Conservation (phyloP, 2,797 vertebrate species). For the Neosilurus hyrtlii region DNA sequence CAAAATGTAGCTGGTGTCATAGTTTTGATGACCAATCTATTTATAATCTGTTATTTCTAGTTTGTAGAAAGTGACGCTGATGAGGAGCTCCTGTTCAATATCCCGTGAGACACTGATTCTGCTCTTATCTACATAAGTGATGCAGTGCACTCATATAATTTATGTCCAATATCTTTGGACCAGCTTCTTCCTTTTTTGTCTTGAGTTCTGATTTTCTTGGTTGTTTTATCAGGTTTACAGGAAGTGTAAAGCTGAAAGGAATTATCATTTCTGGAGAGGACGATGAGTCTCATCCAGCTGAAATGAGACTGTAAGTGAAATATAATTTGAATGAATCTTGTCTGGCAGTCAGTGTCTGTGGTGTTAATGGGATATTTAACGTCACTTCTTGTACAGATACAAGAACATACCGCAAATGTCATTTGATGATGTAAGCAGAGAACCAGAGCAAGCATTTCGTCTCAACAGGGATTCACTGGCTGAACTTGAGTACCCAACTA, state of each 20-base stretch:
- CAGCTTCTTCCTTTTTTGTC: not conserved
- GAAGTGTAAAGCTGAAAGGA: slow-evolving; percentile 92
- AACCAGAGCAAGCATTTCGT: slow-evolving; percentile 90
- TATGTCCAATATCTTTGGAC: not conserved
- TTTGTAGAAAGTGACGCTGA: slow-evolving; percentile 95
- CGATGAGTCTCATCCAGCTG: slow-evolving; percentile 84
- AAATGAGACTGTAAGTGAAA: slow-evolving; percentile 91
- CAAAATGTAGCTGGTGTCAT: not conserved
- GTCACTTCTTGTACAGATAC: slow-evolving; percentile 72
- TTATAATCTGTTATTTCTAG: slow-evolving; percentile 62
- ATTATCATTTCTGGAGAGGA: slow-evolving; percentile 90
- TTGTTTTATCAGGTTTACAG: slow-evolving; percentile 82
- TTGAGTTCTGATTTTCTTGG: slow-evolving; percentile 23
- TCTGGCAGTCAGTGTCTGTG: not conserved
- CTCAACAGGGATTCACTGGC: slow-evolving; percentile 85
- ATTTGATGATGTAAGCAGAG: slow-evolving; percentile 87
- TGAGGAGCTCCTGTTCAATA: slow-evolving; percentile 94
- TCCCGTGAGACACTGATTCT: slow-evolving; percentile 81
- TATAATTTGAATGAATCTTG: slow-evolving; percentile 8
- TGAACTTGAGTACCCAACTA: slow-evolving; percentile 93
- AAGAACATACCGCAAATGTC: slow-evolving; percentile 98
- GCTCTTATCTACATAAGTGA: slow-evolving; percentile 14
- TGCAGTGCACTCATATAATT: not conserved
- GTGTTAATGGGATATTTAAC: not conserved
- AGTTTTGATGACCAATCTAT: not conserved